Conservation (phyloP, 2,888 invertebrate genomes). For the Isoperla grammatica region DNA sequence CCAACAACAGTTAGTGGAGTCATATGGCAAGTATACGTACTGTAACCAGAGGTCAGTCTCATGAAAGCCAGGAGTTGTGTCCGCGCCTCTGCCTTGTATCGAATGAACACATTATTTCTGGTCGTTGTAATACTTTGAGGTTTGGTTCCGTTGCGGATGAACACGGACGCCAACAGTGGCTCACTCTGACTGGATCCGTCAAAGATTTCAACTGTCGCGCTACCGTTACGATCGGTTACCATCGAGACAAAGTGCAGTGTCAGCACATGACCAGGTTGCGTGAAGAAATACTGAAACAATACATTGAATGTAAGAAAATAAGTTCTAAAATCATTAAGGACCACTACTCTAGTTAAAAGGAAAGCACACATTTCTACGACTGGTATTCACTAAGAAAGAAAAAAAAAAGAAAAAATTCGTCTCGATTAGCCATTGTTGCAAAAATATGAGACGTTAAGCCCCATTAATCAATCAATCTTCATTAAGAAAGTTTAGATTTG, state of each 20-base stretch:
- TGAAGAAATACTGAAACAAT: constrained; percentile 58
- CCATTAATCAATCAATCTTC: too few relatives aligned
- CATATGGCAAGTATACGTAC: too few relatives aligned
- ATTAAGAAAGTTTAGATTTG: too few relatives aligned
- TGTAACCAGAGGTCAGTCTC: constrained; percentile 67
- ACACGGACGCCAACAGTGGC: constrained; percentile 63
- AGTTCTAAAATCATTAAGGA: too few relatives aligned
- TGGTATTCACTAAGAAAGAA: constrained; percentile 11
- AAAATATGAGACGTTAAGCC: too few relatives aligned
- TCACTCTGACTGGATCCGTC: constrained; percentile 48
- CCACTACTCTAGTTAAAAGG: constrained; percentile 6
- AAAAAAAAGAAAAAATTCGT: too few relatives aligned
- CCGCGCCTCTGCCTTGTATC: constrained; percentile 67
- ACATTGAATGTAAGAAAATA: constrained; percentile 14
- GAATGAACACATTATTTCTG: constrained; percentile 70
- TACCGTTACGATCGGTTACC: constrained; percentile 64
- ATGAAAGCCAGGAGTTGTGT: constrained; percentile 72
- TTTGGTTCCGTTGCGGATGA: constrained; percentile 75
- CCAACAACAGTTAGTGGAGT: too few relatives aligned
- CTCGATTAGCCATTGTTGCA: too few relatives aligned
- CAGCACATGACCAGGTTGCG: constrained; percentile 69
- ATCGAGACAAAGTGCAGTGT: constrained; percentile 83
- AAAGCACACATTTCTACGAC: too few relatives aligned
- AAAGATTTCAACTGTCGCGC: constrained; percentile 54
- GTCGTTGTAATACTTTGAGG: constrained; percentile 85